phyloP scores from a whole-genome alignment of 2,797 vertebrate species.

The Hirundo rustica region DNA sequence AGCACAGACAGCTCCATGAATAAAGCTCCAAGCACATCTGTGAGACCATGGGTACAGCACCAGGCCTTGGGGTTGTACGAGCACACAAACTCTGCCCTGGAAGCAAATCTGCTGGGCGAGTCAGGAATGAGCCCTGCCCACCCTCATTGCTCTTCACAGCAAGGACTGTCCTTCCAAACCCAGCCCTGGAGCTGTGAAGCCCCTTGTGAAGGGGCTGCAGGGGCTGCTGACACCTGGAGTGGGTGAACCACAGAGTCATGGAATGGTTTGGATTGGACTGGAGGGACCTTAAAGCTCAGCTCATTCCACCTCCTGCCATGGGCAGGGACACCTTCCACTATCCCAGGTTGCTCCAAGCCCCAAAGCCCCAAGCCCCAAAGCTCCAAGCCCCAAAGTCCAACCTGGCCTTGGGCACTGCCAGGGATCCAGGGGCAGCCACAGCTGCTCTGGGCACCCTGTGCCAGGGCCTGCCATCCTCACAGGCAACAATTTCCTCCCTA shows the following conservation, averaged over 20 bases:
- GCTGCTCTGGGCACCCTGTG: not conserved
- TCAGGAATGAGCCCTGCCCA: not conserved
- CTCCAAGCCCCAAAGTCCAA: fast-evolving
- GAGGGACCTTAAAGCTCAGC: not conserved
- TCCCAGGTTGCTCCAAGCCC: not conserved
- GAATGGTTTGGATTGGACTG: not conserved
- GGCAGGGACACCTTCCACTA: not conserved
- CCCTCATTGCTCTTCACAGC: not conserved
- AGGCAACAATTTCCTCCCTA: fast-evolving
- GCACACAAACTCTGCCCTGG: not conserved
- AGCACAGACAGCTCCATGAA: fast-evolving
- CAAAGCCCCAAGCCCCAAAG: no score
- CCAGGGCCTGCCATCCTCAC: not conserved
- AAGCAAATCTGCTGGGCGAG: not conserved
- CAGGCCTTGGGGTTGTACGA: not conserved
- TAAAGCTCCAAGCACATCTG: not conserved
- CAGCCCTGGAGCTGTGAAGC: not conserved
- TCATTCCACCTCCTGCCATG: fast-evolving
- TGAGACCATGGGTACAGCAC: not conserved
- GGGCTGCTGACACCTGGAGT: not conserved
- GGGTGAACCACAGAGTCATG: not conserved
- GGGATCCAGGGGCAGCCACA: not conserved
- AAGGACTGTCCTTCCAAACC: not conserved
- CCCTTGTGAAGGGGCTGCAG: not conserved
- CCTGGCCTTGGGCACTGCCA: not conserved